A percentile compares a stretch with the other conserved stretches of the same genome.
Evolutionary conservation across 2,888 invertebrate species (phyloP).

Genomic region (Zootermopsis nevadensis): DNA sequence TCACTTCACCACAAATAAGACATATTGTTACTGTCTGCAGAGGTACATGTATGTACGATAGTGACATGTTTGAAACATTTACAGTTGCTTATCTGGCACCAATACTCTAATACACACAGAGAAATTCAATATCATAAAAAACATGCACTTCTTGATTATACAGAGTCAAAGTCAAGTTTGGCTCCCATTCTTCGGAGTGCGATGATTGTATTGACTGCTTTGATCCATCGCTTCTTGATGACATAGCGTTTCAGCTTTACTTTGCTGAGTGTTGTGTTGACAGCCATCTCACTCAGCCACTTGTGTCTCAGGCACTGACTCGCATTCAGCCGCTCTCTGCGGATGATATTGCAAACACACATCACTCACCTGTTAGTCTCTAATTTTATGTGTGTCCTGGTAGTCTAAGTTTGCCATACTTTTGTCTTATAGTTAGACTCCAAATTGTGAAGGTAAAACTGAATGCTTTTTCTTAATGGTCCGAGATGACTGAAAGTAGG

Average conservation of each 20-base stretch:
- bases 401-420: not conserved
- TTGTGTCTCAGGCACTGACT: conserved; percentile 79
- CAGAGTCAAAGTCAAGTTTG: conserved; percentile 68
- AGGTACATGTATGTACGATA: not conserved
- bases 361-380: not conserved
- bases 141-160: conserved; percentile 20
- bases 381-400: not conserved
- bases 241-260: conserved; percentile 87
- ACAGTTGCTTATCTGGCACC: not conserved
- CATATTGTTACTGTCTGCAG: not conserved
- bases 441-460: conserved; percentile 64
- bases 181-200: conserved; percentile 89
- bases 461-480: conserved; percentile 61
- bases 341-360: conserved; percentile 55
- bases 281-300: conserved; percentile 78
- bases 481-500: conserved; percentile 75
- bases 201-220: conserved; percentile 88
- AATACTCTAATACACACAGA: conserved; percentile 3
- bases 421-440: conserved; percentile 15
- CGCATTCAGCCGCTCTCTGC: conserved; percentile 79
- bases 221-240: conserved; percentile 90
- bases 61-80: not conserved
- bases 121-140: not conserved
- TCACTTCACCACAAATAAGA: not conserved
- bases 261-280: conserved; percentile 70